Evolutionary conservation across 2,797 vertebrate genomes (phyloP), one percentile per base, ranked within the genome.

Genomic region (Muraenolepis orangiensis): DNA sequence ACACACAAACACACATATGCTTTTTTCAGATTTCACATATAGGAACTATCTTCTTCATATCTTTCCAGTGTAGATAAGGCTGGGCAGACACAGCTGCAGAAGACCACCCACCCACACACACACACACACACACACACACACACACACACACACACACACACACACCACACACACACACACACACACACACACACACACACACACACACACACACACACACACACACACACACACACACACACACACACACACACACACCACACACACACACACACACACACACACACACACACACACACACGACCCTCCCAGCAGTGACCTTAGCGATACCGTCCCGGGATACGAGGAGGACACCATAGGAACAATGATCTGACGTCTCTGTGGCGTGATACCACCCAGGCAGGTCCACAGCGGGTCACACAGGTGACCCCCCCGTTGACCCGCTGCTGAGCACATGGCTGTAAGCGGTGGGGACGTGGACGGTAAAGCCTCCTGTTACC

Each of bases 31-130:
- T 46, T 46, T 46, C 81, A 73, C 87, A 83, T 84, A 80, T 74
- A 87, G 72, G 82, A 80, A 87, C 83, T 74, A 79, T 76, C 73
- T 70, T 74, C 80, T 76, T 79, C 77, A 70, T 89, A 89, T 91
- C 88, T 88, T 85, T 86, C 66, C 51, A 75, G 40, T 51, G 61
- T 78, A 88, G 91, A 92, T 92, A 88, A 92, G 85, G 75, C 76
- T 71, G 79, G 81, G 78, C 78, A 89, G 77, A 85, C 86, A 69
- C 82, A 78, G 83, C 85, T 88, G 87, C 78, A 76, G 80, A 80
- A 72, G 85, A 90, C 90, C 90, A 90, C 85, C 85, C 87, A 83
- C 34, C 23, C 26, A 23, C 66, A 46, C 28, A 67, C 36, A 38
- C 42, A 7, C 76, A 75, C 81, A 82, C 20, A 84, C 81, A 87